These are phyloP conservation scores for Limanda limanda DNA, from an alignment of 2,113 vertebrate species.

Conservation along the genomic window DNA sequence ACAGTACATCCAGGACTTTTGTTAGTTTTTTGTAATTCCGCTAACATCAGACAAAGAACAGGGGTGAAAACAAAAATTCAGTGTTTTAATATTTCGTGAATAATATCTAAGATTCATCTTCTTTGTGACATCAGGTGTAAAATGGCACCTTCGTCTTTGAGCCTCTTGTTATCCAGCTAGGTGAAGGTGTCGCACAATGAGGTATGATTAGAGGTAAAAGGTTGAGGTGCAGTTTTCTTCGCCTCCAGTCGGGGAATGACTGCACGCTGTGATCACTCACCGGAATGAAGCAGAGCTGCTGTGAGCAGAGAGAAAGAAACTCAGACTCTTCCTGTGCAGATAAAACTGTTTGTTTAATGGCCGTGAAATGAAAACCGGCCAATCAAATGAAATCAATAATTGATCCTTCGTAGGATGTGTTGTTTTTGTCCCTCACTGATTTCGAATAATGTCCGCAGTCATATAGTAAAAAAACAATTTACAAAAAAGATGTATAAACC, in stretches of 20 bases:
- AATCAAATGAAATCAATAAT: slow-evolving; percentile 68
- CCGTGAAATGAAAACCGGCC: slow-evolving; percentile 70
- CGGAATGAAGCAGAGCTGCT: slow-evolving; percentile 62
- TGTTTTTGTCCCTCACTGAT: slow-evolving; percentile 48
- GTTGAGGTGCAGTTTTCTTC: slow-evolving; percentile 52
- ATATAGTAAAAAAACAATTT: too few relatives aligned
- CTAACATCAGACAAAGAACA: too few relatives aligned
- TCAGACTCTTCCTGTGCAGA: slow-evolving; percentile 23
- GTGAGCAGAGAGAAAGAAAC: slow-evolving; percentile 17
- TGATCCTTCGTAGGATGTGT: slow-evolving; percentile 3
- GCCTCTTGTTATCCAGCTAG: slow-evolving; percentile 61
- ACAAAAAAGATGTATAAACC: too few relatives aligned
- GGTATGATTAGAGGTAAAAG: slow-evolving; percentile 66
- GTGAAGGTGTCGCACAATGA: slow-evolving; percentile 53
- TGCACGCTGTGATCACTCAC: slow-evolving; percentile 60
- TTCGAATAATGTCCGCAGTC: slow-evolving; percentile 46
- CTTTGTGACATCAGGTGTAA: too few relatives aligned
- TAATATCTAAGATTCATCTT: too few relatives aligned
- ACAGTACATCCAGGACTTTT: too few relatives aligned
- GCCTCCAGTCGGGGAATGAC: slow-evolving; percentile 33
- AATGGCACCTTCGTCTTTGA: slow-evolving; percentile 28
- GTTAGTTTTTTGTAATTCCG: too few relatives aligned
- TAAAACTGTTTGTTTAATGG: slow-evolving; percentile 61
- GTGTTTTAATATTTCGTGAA: too few relatives aligned
- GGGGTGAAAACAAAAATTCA: too few relatives aligned